These are phyloP conservation scores for Indicator maculatus DNA, from an alignment of 2,113 vertebrate species.

Conservation along the genomic window DNA sequence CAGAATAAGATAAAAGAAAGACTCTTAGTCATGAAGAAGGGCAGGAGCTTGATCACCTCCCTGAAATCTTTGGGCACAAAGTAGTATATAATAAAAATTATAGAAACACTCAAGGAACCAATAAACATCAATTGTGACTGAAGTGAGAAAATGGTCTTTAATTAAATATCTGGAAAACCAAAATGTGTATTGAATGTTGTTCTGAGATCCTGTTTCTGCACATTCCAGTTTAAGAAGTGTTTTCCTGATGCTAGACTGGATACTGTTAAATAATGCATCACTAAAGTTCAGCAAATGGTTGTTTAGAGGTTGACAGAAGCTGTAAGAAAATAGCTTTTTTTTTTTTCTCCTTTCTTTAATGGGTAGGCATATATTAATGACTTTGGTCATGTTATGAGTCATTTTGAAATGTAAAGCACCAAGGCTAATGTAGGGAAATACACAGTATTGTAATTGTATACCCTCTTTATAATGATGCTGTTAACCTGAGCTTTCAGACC, in stretches of 20 bases:
- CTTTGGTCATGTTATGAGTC: not conserved
- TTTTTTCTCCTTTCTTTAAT: not conserved
- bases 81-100: not conserved
- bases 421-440: conserved; percentile 4
- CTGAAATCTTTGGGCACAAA: not conserved
- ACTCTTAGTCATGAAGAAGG: not conserved
- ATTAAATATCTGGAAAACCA: not conserved
- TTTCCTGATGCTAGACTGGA: not conserved
- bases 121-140: not conserved
- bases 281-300: conserved; percentile 1
- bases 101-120: not conserved
- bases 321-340: not conserved
- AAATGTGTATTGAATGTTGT: not conserved
- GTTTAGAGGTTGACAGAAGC: not conserved
- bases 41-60: not conserved
- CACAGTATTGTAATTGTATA: not conserved
- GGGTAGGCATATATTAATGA: not conserved
- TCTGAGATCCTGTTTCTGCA: not conserved
- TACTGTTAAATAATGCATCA: not conserved
- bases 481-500: conserved; percentile 54
- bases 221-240: not conserved
- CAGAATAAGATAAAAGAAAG: not conserved
- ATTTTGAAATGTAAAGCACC: conserved; percentile 28
- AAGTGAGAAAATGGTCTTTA: not conserved
- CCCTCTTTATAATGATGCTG: conserved; percentile 17